phyloP scores from a whole-genome alignment of 2,888 invertebrate species.

The Danaus chrysippus region DNA sequence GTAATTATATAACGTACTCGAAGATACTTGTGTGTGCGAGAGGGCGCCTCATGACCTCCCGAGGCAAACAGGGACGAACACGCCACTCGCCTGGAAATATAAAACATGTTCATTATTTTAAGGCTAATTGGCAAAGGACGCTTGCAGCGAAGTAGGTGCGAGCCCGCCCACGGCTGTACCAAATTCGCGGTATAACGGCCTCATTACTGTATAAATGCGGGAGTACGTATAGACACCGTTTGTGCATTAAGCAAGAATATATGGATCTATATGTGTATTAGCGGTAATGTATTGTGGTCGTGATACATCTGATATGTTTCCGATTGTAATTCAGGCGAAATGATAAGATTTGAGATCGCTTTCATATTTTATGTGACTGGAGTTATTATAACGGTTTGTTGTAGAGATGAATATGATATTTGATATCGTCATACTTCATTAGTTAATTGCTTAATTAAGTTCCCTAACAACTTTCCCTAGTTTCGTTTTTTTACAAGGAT shows the following conservation, averaged over 20 bases:
- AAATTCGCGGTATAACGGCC: slow-evolving; percentile 64
- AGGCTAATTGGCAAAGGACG: slow-evolving; percentile 78
- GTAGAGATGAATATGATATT: background rate
- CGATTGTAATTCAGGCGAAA: slow-evolving; percentile 7
- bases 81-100: slow-evolving; percentile 74
- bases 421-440: too few species aligned
- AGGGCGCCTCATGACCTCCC: slow-evolving; percentile 69
- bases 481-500: too few species aligned
- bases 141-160: slow-evolving; percentile 71
- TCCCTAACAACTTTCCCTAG: too few species aligned
- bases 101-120: slow-evolving; percentile 80
- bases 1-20: slow-evolving; percentile 54
- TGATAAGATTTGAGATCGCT: slow-evolving; percentile 8
- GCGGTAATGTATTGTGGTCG: slow-evolving; percentile 28
- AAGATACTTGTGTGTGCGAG: slow-evolving; percentile 54
- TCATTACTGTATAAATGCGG: slow-evolving; percentile 62
- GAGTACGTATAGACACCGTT: slow-evolving; percentile 68
- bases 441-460: too few species aligned
- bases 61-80: slow-evolving; percentile 74
- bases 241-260: slow-evolving; percentile 71
- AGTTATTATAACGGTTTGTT: background rate
- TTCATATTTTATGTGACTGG: background rate
- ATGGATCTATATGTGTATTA: slow-evolving; percentile 23
- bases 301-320: slow-evolving; percentile 5
- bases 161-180: slow-evolving; percentile 72